Evolutionary conservation across 1,140 invertebrate species (phyloP), one percentile per base, ranked within the genome.

Genomic region (Aradophagus sp.): DNA sequence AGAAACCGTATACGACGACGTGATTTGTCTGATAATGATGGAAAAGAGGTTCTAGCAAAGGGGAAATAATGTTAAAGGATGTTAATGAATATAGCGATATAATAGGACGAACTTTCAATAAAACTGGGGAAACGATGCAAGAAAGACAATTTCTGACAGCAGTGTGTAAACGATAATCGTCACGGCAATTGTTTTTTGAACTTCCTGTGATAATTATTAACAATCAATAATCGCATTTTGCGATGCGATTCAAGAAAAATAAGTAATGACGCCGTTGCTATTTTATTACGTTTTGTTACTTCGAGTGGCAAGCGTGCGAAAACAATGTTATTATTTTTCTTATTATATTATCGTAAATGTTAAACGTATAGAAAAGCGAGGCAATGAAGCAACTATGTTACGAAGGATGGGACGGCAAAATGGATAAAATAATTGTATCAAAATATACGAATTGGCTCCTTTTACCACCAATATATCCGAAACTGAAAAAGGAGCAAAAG

Each of bases 171-270:
- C 66, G 61, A 61, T 73, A 56, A 70, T 58, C 72, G 77, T 79
- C 78, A 80, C 79, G 69, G 71, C 73, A 77, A 80, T 84, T 85
- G 76, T 81, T 85, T 85, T 83, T 82, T 72, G 76, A 85, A 84
- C 82, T 86, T 86, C 84, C 84, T 86, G 84, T 86, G 84, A 86
- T 86, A 86, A 84, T 85, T 86, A 85, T 85, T 85, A 86, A 86
- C 84, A 86, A 86, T 86, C 84, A 86, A 81, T 80, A 78, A 82
- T 73, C 67, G 62, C 62, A 62, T 20, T 35, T 36, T 10, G 61
- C 50, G 45, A 42, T 59, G 72, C 66, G 67, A 68, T 75, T 61
- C 32, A 47, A 63, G 41, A 71, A 68, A 23, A 17, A 58, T 62
- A 71, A 73, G 27, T 66, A 58, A 61, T 15, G 39, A 63, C 39